phyloP scores from a whole-genome alignment of 2,888 invertebrate genomes.

The Salticus scenicus region DNA sequence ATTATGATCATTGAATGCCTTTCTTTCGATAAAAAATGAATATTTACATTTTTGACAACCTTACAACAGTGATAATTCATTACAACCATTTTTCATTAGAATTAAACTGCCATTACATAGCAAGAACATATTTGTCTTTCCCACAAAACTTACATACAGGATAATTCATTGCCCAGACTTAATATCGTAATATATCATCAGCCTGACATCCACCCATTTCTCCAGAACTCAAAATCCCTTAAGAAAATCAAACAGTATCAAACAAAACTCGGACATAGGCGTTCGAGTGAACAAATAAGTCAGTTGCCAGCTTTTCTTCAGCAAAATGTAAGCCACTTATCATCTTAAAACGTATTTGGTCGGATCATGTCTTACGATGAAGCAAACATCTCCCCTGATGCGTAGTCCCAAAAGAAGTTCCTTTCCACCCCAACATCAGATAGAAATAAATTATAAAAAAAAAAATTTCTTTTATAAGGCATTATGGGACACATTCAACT shows the following conservation, averaged over 20 bases:
- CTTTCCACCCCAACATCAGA: background rate
- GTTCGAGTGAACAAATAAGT: background rate
- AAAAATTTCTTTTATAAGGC: background rate
- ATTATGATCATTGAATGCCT: too few relatives aligned
- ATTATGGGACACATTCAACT: background rate
- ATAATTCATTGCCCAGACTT: too few relatives aligned
- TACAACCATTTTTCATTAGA: too few relatives aligned
- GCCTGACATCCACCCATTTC: too few relatives aligned
- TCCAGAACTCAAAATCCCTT: too few relatives aligned
- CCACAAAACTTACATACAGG: too few relatives aligned
- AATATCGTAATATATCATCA: too few relatives aligned
- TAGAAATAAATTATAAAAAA: background rate
- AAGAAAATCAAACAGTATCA: background rate
- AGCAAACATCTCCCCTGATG: conserved; percentile 4
- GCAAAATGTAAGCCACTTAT: conserved; percentile 16
- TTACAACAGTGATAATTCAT: too few relatives aligned
- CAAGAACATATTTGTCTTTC: too few relatives aligned
- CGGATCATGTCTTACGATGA: conserved; percentile 20
- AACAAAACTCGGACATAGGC: background rate
- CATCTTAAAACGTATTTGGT: background rate
- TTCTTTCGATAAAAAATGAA: too few relatives aligned
- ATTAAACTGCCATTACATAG: too few relatives aligned
- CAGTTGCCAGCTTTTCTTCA: background rate
- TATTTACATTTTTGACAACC: too few relatives aligned
- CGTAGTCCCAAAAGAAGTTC: background rate